Evolutionary conservation across 1,140 invertebrate genomes (phyloP), one percentile per base, ranked within the genome.

Genomic region (Triops longicaudatus): DNA sequence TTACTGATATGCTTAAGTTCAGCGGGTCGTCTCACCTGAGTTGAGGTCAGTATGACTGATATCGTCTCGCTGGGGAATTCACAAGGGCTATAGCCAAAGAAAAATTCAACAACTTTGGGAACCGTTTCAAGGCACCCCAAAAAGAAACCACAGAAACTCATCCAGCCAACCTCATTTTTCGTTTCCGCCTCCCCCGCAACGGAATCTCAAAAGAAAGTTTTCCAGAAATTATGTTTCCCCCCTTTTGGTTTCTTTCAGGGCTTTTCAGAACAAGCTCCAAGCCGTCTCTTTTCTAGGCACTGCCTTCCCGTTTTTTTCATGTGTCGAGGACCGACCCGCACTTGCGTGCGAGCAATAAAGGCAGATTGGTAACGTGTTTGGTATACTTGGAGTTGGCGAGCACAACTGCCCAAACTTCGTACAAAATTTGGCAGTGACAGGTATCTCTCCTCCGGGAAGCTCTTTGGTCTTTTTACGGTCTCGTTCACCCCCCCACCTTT

Each of bases 1-100:
- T 92, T 91, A 93, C 82, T 93, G 87, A 92, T 92, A 93, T 93
- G 92, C 90, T 92, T 92, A 91, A 92, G 87, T 91, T 91, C 88
- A 87, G 90, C 88, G 90, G 90, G 90, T 91, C 87, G 82, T 90
- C 90, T 86, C 86, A 85, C 86, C 87, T 89, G 88, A 88, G 85
- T 86, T 88, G 88, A 90, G 89, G 89, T 89, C 88, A 63, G 50
- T 63, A 63, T 43, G 42, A 50, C 11, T 6, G 44, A 12, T 82
- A 81, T 50, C 1, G 44, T 50, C 44, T 50, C 44, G 44, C 44
- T 50, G 44, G 44, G 44, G 44, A 50, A 50, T 44, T 44, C 43
- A 44, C 43, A 44, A 44, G 43, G 43, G 43, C 1, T 44, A 44
- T 44, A 44, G 3, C 43, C 43, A 44, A 44, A 44, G 43, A 44